Percentiles rank a stretch among this genome's conserved stretches.
Evolutionary conservation across 2,797 vertebrate species (phyloP).

Genomic region (Eidolon dupreanum): DNA sequence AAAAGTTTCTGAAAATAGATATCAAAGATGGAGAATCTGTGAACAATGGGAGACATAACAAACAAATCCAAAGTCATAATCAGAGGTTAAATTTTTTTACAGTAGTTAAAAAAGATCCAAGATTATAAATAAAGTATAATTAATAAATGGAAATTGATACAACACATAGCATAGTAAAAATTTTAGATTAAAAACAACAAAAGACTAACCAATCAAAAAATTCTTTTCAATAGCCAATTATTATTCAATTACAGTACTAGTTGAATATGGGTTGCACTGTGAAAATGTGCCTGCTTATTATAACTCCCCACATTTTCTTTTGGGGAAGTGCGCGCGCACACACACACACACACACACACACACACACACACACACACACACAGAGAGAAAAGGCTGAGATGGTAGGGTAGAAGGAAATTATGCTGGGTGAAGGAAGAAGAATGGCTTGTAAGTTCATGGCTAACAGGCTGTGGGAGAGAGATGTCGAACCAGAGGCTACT

Average conservation of each 20-base stretch:
- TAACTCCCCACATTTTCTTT: not conserved
- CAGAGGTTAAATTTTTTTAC: not conserved
- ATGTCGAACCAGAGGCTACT: not conserved
- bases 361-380: not conserved
- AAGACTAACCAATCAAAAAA: not conserved
- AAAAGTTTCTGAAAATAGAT: not conserved
- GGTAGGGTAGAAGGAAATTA: not conserved
- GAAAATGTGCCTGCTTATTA: not conserved
- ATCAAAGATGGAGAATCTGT: not conserved
- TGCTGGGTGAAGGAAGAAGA: not conserved
- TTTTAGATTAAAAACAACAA: not conserved
- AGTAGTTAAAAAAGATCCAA: not conserved
- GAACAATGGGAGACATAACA: not conserved
- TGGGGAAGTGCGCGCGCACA: not conserved
- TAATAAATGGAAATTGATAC: not conserved
- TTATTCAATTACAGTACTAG: not conserved
- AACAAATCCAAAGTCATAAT: not conserved
- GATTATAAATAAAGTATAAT: conserved; percentile 39
- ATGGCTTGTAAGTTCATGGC: not conserved
- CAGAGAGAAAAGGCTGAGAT: not conserved
- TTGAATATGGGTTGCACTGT: not conserved
- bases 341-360: too few relatives aligned
- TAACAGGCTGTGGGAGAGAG: not conserved
- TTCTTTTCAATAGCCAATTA: not conserved
- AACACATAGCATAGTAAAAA: not conserved